Evolutionary conservation across 1,140 invertebrate species (phyloP).

Genomic region (Steinernema khuongi): DNA sequence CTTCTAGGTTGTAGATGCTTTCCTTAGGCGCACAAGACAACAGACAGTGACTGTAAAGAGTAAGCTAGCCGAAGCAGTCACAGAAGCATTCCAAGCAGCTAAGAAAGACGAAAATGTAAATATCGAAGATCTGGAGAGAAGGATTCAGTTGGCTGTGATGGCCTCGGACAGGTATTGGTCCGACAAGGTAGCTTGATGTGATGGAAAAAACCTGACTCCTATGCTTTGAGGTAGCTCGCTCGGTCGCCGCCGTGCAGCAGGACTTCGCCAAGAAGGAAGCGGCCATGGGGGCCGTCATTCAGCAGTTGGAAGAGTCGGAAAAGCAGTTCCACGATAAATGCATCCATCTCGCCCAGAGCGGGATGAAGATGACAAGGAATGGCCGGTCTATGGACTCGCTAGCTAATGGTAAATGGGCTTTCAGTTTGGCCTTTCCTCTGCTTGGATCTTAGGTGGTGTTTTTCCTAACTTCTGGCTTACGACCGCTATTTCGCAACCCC

Average conservation of each 20-base stretch:
- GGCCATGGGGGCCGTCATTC: background rate
- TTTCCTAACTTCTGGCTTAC: too few species aligned
- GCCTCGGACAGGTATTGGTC: background rate
- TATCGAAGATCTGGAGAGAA: background rate
- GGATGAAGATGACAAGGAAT: background rate
- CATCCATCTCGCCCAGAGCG: background rate
- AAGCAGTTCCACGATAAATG: background rate
- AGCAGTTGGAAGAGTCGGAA: background rate
- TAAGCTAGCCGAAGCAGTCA: background rate
- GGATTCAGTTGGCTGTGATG: background rate
- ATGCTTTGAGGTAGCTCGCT: background rate
- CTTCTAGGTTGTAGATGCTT: too few species aligned
- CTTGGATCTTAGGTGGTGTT: too few species aligned
- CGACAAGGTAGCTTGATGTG: background rate
- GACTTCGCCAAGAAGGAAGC: background rate
- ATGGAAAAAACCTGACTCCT: background rate
- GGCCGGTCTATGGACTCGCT: too few species aligned
- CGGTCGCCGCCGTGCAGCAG: background rate
- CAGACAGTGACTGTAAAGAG: background rate
- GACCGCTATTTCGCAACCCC: too few species aligned
- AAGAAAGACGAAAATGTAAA: background rate
- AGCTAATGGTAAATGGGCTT: too few species aligned
- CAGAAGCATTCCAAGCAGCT: background rate
- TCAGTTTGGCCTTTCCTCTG: too few species aligned
- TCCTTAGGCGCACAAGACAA: background rate